Evolutionary conservation across 92 coral and sea anemone genomes (phyloP).

Genomic region (Pocillopora grandis): DNA sequence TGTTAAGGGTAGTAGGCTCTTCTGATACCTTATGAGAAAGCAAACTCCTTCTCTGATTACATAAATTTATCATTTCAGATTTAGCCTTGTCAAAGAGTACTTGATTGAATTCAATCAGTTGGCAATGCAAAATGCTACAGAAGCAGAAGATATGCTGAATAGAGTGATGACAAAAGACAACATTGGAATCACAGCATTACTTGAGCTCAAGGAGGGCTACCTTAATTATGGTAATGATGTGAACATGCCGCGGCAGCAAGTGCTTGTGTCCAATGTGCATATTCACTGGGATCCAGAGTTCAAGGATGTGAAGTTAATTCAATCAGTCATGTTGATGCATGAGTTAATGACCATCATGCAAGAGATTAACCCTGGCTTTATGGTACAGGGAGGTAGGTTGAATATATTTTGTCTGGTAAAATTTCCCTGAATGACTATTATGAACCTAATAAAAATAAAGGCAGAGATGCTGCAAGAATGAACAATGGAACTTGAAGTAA

Average conservation of each 20-base stretch:
- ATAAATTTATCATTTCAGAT: conserved; percentile 46
- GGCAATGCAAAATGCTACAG: conserved; percentile 96
- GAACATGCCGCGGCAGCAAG: conserved; percentile 75
- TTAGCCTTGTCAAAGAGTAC: conserved; percentile 85
- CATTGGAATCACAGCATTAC: conserved; percentile 91
- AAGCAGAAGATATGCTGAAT: conserved; percentile 97
- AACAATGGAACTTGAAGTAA: no score
- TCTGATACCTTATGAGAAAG: no score
- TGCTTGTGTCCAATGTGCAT: conserved; percentile 96
- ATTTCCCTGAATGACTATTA: no score
- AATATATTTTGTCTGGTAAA: no score
- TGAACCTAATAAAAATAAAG: no score
- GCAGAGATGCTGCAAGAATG: no score
- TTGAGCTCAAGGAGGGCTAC: conserved; percentile 85
- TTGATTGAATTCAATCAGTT: conserved; percentile 97
- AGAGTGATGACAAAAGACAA: conserved; percentile 99
- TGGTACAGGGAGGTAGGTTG: conserved; percentile 79
- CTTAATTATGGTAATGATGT: conserved; percentile 53
- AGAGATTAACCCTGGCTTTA: conserved; percentile 82
- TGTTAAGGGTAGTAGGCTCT: no score
- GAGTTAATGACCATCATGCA: conserved; percentile 87
- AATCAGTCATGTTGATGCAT: conserved; percentile 95
- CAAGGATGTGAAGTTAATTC: conserved; percentile 94
- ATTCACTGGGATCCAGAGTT: conserved; percentile 99
- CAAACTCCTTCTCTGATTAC: not conserved